Conservation (phyloP, 2,888 invertebrate genomes). For the Eupithecia vulgata region DNA sequence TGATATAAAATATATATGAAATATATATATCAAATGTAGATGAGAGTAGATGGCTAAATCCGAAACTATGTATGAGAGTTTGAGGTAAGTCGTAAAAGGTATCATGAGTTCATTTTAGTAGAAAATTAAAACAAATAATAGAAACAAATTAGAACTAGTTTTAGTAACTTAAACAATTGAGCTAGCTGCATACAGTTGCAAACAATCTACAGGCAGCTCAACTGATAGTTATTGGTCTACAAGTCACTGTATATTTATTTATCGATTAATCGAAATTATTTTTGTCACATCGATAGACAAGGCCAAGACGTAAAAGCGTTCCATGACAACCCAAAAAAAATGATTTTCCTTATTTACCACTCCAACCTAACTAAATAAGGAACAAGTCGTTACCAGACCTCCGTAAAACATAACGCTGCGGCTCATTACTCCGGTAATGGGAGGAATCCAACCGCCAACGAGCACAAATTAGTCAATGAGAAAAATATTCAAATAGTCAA, state of each 20-base stretch:
- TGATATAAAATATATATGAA: too few species aligned
- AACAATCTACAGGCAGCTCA: too few species aligned
- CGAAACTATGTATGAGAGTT: too few species aligned
- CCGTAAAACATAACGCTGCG: neutral
- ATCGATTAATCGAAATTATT: neutral
- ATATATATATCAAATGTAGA: too few species aligned
- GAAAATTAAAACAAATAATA: too few species aligned
- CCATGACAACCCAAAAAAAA: neutral
- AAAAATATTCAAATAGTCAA: slow-evolving; percentile 31
- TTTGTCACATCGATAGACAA: neutral
- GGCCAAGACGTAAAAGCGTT: neutral
- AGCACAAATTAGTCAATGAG: slow-evolving; percentile 36
- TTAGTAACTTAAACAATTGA: too few species aligned
- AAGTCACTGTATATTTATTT: neutral
- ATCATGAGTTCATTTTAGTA: too few species aligned
- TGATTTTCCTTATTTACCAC: slow-evolving; percentile 1
- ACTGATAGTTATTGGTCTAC: too few species aligned
- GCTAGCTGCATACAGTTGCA: too few species aligned
- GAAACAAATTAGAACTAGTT: too few species aligned
- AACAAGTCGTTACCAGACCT: neutral
- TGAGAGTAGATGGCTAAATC: too few species aligned
- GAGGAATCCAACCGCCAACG: slow-evolving; percentile 20
- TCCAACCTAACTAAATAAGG: neutral
- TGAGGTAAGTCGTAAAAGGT: too few species aligned
- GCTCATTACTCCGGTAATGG: slow-evolving; percentile 2